Percentiles rank a stretch among this genome's conserved stretches.
These are phyloP conservation scores for Lepisosteus oculatus DNA, from an alignment of 2,113 vertebrate species.

Conservation along the genomic window DNA sequence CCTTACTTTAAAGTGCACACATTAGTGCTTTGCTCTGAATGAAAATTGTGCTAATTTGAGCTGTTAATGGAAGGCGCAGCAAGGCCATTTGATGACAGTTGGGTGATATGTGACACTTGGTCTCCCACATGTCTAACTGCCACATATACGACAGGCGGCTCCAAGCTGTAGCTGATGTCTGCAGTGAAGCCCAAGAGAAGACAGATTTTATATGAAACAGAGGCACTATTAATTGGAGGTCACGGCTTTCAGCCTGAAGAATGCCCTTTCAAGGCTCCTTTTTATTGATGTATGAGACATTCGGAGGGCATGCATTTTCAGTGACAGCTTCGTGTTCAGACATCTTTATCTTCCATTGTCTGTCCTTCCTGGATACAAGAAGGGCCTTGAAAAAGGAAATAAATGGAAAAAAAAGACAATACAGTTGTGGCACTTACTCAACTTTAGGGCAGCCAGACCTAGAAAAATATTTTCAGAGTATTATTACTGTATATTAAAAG, in stretches of 20 bases:
- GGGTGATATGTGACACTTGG: neutral
- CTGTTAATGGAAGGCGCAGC: neutral
- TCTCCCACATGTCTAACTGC: neutral
- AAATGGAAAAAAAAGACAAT: neutral
- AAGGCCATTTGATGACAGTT: neutral
- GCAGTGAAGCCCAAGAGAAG: neutral
- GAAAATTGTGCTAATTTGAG: conserved; percentile 6
- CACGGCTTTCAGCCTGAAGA: conserved; percentile 9
- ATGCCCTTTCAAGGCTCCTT: conserved; percentile 6
- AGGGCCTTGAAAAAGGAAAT: neutral
- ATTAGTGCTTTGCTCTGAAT: neutral
- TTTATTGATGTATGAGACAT: neutral
- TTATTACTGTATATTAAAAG: no score
- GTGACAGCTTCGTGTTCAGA: neutral
- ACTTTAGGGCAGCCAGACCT: no score
- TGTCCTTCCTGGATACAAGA: neutral
- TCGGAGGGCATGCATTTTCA: neutral
- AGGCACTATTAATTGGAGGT: conserved; percentile 11
- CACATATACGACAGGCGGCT: neutral
- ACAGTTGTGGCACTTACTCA: neutral
- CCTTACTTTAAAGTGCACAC: neutral
- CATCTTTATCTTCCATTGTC: neutral
- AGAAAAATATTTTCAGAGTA: no score
- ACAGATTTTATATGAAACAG: conserved; percentile 2
- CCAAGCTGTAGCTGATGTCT: neutral